Evolutionary conservation across 1,140 invertebrate species (phyloP).

Genomic region (Cherax destructor): DNA sequence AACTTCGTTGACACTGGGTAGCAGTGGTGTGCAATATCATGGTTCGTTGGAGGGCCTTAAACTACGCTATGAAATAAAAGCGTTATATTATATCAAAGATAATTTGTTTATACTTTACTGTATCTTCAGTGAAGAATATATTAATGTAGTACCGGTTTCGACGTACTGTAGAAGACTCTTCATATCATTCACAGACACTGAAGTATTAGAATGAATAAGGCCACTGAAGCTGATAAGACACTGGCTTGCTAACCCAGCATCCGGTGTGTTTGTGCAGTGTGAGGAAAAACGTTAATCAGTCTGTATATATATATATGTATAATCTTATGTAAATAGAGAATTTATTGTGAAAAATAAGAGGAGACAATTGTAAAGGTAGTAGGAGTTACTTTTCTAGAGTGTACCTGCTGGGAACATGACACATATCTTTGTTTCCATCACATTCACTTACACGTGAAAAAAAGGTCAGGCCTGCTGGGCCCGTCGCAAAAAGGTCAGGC

Average conservation of each 20-base stretch:
- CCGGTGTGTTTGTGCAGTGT: background rate
- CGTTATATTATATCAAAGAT: background rate
- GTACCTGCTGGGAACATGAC: background rate
- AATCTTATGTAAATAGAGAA: background rate
- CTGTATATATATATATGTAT: constrained; percentile 22
- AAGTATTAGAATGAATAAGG: background rate
- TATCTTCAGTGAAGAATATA: constrained; percentile 2
- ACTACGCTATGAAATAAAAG: no score
- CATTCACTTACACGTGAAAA: no score
- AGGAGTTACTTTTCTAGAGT: background rate
- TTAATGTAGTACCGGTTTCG: background rate
- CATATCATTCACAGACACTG: background rate
- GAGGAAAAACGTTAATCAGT: background rate
- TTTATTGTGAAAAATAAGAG: background rate
- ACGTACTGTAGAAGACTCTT: background rate
- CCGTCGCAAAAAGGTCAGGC: no score
- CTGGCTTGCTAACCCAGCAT: background rate
- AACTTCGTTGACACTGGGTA: no score
- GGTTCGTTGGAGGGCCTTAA: no score
- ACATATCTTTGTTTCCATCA: background rate
- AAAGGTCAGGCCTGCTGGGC: no score
- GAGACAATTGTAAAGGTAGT: background rate
- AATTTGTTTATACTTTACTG: background rate
- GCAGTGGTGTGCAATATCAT: background rate
- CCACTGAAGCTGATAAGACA: background rate